phyloP scores from a whole-genome alignment of 2,888 invertebrate genomes.

The Agrypnus murinus region DNA sequence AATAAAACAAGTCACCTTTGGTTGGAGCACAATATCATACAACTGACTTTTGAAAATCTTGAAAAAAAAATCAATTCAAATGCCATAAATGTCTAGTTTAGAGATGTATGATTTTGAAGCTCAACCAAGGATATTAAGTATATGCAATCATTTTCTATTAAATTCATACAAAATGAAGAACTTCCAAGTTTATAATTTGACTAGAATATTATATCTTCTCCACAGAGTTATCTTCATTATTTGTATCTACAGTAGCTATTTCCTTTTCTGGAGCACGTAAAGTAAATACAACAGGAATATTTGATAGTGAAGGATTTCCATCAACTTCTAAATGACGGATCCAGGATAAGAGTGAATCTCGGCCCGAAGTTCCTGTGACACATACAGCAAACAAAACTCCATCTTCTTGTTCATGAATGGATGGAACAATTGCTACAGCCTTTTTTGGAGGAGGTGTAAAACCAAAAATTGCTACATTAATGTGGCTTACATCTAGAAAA shows the following conservation, averaged over 20 bases:
- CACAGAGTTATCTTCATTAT: not conserved
- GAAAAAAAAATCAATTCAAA: no score
- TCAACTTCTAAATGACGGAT: slow-evolving; percentile 85
- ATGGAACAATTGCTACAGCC: slow-evolving; percentile 71
- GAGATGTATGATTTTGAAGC: no score
- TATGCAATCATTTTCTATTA: no score
- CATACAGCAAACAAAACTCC: slow-evolving; percentile 91
- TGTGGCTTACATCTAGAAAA: slow-evolving; percentile 81
- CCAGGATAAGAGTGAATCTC: slow-evolving; percentile 95
- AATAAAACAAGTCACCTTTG: no score
- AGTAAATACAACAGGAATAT: slow-evolving; percentile 90
- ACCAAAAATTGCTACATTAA: slow-evolving; percentile 76
- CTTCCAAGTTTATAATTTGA: slow-evolving; percentile 1
- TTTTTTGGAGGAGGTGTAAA: slow-evolving; percentile 71
- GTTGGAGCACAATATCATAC: no score
- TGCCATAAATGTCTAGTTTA: no score
- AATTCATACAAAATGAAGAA: no score
- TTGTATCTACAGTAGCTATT: slow-evolving; percentile 54
- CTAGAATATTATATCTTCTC: slow-evolving; percentile 18
- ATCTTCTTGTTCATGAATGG: slow-evolving; percentile 94
- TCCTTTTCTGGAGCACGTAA: slow-evolving; percentile 78
- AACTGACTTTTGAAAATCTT: no score
- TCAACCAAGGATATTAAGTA: no score
- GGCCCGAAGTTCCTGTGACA: slow-evolving; percentile 92
- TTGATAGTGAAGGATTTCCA: slow-evolving; percentile 82